Evolutionary conservation across 2,797 vertebrate species (phyloP).

Genomic region (Sphenodon punctatus): DNA sequence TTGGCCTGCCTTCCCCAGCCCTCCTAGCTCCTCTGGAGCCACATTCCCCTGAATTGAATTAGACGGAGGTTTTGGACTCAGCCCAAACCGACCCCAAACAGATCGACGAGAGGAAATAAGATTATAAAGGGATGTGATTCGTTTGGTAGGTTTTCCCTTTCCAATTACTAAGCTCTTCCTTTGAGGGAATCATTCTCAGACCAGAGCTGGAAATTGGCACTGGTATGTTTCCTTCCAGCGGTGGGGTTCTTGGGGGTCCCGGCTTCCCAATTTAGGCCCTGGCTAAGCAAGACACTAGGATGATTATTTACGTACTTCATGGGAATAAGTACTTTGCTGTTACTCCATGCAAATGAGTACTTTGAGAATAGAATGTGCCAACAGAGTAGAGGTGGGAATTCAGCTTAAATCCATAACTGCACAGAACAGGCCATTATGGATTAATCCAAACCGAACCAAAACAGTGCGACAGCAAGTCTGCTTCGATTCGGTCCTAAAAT

Average conservation of each 20-base stretch:
- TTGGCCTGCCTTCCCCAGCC: conserved; percentile 6
- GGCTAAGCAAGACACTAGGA: not conserved
- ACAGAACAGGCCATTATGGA: too few relatives aligned
- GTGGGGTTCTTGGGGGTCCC: not conserved
- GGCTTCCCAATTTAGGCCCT: not conserved
- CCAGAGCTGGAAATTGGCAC: not conserved
- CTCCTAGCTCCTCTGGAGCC: conserved; percentile 21
- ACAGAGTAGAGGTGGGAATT: too few relatives aligned
- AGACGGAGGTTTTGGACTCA: conserved; percentile 64
- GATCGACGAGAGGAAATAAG: conserved; percentile 56
- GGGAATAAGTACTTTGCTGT: too few relatives aligned
- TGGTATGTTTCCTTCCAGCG: not conserved
- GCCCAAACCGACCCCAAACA: conserved; percentile 54
- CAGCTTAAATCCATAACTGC: too few relatives aligned
- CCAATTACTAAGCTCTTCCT: conserved; percentile 2
- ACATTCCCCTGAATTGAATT: conserved; percentile 66
- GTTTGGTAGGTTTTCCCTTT: conserved; percentile 55
- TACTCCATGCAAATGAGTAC: too few relatives aligned
- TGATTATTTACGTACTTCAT: not conserved
- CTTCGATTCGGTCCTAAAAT: too few relatives aligned
- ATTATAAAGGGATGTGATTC: conserved; percentile 68
- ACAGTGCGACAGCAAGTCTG: too few relatives aligned
- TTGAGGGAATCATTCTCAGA: not conserved
- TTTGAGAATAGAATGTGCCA: too few relatives aligned
- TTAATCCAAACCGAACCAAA: too few relatives aligned